Base-by-base conservation (phyloP, 2,888 invertebrate species). In the Scaptomyza reducta region DNA sequence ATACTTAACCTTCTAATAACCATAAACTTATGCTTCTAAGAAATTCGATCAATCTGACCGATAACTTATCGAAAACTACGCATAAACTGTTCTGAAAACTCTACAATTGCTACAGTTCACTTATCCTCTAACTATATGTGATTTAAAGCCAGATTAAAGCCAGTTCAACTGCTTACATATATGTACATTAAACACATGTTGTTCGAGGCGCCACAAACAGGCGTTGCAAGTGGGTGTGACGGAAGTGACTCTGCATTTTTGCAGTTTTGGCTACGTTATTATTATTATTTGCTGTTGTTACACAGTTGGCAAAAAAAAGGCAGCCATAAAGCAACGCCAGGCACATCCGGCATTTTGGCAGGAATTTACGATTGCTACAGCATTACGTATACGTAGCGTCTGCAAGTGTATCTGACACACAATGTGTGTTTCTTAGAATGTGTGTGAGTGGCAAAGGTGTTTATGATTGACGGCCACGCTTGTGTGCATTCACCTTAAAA, bases 331-430 rank as follows among this genome's bases (percentile, higher is more conserved):
- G 73, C 70, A 77, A 72, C 62, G 86, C 63, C 79, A 73, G 64
- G 64, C 64, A 82, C 79, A 81, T 85, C 85, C 86, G 69, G 77
- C 76, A 76, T 77, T 73, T 73, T 77, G 75, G 77, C 78, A 74
- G 62, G 64, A 75, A 78, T 76, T 77, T 77, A 77, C 78, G 81
- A 67, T 65, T 79, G 64, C 59, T 69, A 63, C 74, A 71, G 33
- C 59, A 63, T 31, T 31, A 31, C 31, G 31, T 31, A 31, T 56
- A 51, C 60, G 49, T 61, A 57, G 42, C 14, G 40, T 25, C 16
- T 18, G 33, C 46, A 25, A 42, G 11, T 45, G 35, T 40, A 31
- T 33, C 16, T 31, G 31, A 22, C 25, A 22, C 2, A 31, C 27
- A 14, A 9, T 31, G 41, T 42, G 41, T 54, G 27, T 31, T 18